Evolutionary conservation across 1,140 invertebrate species (phyloP).

Genomic region (Carposina sasakii): DNA sequence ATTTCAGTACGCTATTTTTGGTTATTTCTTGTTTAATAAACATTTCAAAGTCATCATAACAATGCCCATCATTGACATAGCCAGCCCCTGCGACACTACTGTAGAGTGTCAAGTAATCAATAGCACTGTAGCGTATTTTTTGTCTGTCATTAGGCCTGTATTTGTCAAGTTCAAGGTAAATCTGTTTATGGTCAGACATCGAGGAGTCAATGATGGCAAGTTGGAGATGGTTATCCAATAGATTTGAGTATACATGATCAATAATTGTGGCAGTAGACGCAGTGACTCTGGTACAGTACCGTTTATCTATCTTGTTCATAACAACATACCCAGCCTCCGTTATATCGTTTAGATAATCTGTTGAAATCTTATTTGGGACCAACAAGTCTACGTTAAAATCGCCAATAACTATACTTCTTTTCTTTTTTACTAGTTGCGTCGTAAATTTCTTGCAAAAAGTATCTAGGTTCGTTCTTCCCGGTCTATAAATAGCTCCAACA

Average conservation of each 20-base stretch:
- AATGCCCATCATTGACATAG: not conserved
- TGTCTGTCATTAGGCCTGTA: not conserved
- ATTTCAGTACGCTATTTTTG: not conserved
- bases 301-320: not conserved
- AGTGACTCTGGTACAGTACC: not conserved
- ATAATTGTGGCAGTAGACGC: not conserved
- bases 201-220: conserved; percentile 11
- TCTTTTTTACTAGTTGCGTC: conserved; percentile 6
- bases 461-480: conserved; percentile 2
- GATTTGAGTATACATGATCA: conserved; percentile 4
- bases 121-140: not conserved
- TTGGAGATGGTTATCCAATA: conserved; percentile 1
- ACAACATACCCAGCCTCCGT: not conserved
- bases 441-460: conserved; percentile 7
- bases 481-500: conserved; percentile 15
- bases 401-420: conserved; percentile 12
- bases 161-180: conserved; percentile 18
- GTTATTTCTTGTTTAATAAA: not conserved
- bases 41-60: not conserved
- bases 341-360: not conserved
- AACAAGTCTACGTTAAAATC: conserved; percentile 19
- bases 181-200: conserved; percentile 15
- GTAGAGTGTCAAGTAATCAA: conserved; percentile 4
- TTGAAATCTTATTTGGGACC: not conserved
- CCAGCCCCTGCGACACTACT: not conserved